Percentiles rank a stretch among this genome's conserved stretches.
phyloP scores from a whole-genome alignment of 2,797 vertebrate species.

The Balearica regulorum region DNA sequence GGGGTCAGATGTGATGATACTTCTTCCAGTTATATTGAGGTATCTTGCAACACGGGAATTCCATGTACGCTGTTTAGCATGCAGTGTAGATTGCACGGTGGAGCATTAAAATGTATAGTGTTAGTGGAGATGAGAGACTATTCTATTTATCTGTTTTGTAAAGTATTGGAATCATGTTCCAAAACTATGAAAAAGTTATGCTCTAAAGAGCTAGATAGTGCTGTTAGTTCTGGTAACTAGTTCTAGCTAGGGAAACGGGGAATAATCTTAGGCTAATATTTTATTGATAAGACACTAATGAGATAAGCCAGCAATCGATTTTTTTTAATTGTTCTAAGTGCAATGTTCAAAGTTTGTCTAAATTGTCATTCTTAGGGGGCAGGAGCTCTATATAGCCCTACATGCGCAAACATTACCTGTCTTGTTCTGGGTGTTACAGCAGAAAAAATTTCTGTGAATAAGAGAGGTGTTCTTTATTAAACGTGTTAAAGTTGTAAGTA shows the following conservation, averaged over 20 bases:
- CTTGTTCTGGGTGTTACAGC: background rate
- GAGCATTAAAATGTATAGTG: background rate
- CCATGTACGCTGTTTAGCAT: background rate
- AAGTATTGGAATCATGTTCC: background rate
- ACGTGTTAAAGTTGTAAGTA: background rate
- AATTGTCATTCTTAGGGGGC: background rate
- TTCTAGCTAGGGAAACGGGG: background rate
- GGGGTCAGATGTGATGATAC: background rate
- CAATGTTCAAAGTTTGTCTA: background rate
- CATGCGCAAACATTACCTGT: background rate
- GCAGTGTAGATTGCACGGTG: background rate
- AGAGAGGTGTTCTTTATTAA: background rate
- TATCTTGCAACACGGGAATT: background rate
- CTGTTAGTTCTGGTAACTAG: background rate
- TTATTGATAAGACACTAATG: slow-evolving; percentile 27
- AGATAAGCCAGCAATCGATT: background rate
- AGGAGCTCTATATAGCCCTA: background rate
- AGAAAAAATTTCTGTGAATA: background rate
- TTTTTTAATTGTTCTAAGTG: background rate
- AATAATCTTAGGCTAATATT: background rate
- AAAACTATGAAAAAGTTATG: background rate
- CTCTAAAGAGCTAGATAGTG: background rate
- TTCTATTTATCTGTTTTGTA: background rate
- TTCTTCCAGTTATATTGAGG: background rate
- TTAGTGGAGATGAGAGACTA: background rate